A percentile compares a stretch with the other conserved stretches of the same genome.
Evolutionary conservation across 2,888 invertebrate genomes (phyloP).

Genomic region (Escarpia spicata): DNA sequence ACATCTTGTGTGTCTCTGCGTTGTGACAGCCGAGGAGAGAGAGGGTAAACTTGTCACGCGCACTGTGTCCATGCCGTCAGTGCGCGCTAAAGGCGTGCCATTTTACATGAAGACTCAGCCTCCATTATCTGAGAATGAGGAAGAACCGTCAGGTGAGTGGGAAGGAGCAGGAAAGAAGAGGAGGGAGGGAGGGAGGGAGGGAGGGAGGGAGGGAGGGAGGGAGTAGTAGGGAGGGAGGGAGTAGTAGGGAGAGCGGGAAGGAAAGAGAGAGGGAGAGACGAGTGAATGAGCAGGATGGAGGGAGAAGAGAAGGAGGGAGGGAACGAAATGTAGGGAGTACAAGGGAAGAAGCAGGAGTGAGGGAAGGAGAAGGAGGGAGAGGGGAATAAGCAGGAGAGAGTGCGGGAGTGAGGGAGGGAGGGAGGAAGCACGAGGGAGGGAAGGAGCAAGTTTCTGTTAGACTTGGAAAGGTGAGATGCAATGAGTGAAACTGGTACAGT

Average conservation of each 20-base stretch:
- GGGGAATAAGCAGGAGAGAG: not conserved
- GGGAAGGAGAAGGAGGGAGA: not conserved
- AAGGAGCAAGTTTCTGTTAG: not conserved
- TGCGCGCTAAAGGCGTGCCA: not conserved
- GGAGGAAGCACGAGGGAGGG: not conserved
- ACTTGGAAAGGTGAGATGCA: too few relatives aligned
- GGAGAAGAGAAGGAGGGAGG: not conserved
- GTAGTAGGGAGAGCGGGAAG: too few relatives aligned
- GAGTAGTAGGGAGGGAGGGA: not conserved
- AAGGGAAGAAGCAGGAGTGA: too few relatives aligned
- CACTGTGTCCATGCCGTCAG: conserved; percentile 26
- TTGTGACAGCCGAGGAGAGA: not conserved
- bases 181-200: not conserved
- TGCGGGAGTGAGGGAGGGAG: too few relatives aligned
- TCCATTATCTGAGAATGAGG: not conserved
- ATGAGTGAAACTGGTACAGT: not conserved
- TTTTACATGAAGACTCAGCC: not conserved
- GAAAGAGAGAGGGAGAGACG: not conserved
- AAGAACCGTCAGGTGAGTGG: not conserved
- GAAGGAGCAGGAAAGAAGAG: not conserved
- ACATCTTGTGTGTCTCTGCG: not conserved
- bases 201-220: too few relatives aligned
- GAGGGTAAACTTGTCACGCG: conserved; percentile 19
- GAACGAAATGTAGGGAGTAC: not conserved
- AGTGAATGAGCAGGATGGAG: not conserved